phyloP scores from a whole-genome alignment of 2,888 invertebrate species.

The Tinea pellionella region DNA sequence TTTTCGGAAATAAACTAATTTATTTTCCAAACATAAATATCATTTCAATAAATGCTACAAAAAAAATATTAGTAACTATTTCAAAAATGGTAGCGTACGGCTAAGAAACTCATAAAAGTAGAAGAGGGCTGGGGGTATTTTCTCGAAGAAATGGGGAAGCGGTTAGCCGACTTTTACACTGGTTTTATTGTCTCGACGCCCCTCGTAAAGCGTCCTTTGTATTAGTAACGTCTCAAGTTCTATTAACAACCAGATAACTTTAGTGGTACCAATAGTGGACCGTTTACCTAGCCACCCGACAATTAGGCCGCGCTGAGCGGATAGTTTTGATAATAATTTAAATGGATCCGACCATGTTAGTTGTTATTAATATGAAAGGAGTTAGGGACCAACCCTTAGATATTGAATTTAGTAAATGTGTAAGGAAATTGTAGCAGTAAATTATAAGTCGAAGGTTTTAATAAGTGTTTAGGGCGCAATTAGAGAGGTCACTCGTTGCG shows the following conservation, averaged over 20 bases:
- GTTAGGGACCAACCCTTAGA: slow-evolving; percentile 35
- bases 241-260: slow-evolving; percentile 59
- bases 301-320: slow-evolving; percentile 44
- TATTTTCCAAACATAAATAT: slow-evolving; percentile 19
- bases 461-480: slow-evolving; percentile 45
- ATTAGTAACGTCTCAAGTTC: slow-evolving; percentile 55
- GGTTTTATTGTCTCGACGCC: slow-evolving; percentile 58
- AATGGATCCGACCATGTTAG: slow-evolving; percentile 42
- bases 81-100: slow-evolving; percentile 44
- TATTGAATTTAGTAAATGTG: slow-evolving; percentile 48
- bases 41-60: slow-evolving; percentile 32
- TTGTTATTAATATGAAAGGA: slow-evolving; percentile 44
- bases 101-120: slow-evolving; percentile 52
- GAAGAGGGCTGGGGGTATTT: slow-evolving; percentile 39
- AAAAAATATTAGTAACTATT: slow-evolving; percentile 16
- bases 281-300: slow-evolving; percentile 33
- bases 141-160: slow-evolving; percentile 37
- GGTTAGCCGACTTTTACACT: slow-evolving; percentile 62
- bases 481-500: slow-evolving; percentile 30
- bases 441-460: slow-evolving; percentile 34
- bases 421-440: slow-evolving; percentile 46
- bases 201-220: slow-evolving; percentile 55
- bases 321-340: slow-evolving; percentile 58
- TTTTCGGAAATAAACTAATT: background rate
- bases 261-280: slow-evolving; percentile 29